Evolutionary conservation across 2,797 vertebrate genomes (phyloP).

Genomic region (Platalea minor): DNA sequence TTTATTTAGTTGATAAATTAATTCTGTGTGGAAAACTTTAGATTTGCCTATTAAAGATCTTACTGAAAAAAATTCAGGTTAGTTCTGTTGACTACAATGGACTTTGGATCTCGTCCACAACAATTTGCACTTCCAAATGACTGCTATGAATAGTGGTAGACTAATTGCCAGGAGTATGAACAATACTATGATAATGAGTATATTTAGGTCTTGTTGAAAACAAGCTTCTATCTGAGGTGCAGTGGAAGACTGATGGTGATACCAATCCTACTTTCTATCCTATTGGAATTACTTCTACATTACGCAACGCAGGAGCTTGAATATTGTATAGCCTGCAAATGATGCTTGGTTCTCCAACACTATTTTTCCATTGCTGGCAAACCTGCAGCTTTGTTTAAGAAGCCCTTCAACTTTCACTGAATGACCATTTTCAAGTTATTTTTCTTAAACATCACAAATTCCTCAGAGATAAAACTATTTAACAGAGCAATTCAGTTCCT

Average conservation of each 20-base stretch:
- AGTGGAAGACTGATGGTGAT: background rate
- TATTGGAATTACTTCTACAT: background rate
- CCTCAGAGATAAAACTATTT: background rate
- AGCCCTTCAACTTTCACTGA: background rate
- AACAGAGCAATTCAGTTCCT: background rate
- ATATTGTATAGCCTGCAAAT: background rate
- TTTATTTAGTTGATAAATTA: background rate
- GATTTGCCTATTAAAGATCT: background rate
- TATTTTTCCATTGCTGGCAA: background rate
- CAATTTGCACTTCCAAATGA: background rate
- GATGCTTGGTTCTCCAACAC: background rate
- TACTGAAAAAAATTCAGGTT: background rate
- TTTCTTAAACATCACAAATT: background rate
- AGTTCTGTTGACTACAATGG: background rate
- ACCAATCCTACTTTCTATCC: background rate
- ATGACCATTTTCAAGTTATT: background rate
- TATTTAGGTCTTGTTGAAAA: background rate
- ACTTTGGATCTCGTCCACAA: background rate
- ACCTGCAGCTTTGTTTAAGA: background rate
- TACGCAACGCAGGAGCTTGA: background rate
- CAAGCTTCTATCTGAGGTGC: background rate
- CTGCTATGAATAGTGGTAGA: background rate
- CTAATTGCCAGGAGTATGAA: background rate
- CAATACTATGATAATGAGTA: background rate
- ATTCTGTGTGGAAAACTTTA: background rate